Evolutionary conservation across 2,113 vertebrate genomes (phyloP), one percentile per base, ranked within the genome.

Genomic region (Pseudopipra pipra): DNA sequence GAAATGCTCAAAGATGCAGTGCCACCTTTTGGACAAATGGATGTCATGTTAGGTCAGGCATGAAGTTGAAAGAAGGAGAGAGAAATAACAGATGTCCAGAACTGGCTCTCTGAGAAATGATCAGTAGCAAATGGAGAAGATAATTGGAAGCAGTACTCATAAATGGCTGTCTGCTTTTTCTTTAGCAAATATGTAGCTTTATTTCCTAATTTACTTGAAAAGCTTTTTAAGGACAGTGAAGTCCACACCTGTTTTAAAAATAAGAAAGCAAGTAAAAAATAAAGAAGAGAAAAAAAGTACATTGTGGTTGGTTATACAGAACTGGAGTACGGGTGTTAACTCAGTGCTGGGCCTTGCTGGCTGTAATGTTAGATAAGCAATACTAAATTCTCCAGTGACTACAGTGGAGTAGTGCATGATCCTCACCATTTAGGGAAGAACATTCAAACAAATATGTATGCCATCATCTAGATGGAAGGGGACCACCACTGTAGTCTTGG

Each of bases 1-100:
- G 63, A 93, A 84, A 96, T 96, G 95, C 73, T 94, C 95, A 94
- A 95, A 96, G 95, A 97, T 90, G 95, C 89, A 97, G 94, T 97
- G 96, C 96, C 96, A 96, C 91, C 97, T 97, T 93, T 97, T 94
- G 97, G 96, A 86, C 90, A 91, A 87, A 95, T 1, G 0, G 30
- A 46, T 75, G 59, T 93, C 93, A 14, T 80, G 79, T 88, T 84
- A 85, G 88, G 93, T 92, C 92, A 97, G 68, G 89, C 91, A 73
- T 82, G 41, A 87, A 91, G 41, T 39, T 87, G 52, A 74, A 54
- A 78, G 37, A 44, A 12, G 27, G 47, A 70, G 70, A 75, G 66
- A 83, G 23, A 89, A 92, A 65, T 56, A 94, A 25, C 28, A 81
- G 41, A 22, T 92, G 72, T 27, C 24, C 37, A 78, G 56, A 88